Conservation (phyloP, 2,797 vertebrate species). For the Prunella strophiata region DNA sequence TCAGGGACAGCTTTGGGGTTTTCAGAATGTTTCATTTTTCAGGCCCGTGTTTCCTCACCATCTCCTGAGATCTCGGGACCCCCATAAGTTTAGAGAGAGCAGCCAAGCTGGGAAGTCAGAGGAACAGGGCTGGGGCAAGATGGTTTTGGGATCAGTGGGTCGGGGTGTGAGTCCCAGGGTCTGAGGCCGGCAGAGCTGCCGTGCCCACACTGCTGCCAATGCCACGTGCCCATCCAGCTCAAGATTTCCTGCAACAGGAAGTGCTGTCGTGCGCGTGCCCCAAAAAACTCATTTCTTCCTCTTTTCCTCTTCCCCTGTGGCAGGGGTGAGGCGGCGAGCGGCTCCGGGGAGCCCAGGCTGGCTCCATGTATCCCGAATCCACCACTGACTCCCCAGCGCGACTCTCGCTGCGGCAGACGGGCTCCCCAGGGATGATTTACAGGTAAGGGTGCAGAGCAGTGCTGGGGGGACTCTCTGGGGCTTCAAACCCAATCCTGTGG, state of each 20-base stretch:
- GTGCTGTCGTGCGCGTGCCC: neutral
- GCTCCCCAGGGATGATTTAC: conserved; percentile 99
- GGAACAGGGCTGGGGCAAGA: rapidly evolving
- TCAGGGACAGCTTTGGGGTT: neutral
- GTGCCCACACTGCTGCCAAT: rapidly evolving
- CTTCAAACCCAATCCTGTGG: neutral
- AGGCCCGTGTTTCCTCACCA: rapidly evolving
- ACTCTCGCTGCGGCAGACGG: conserved; percentile 93
- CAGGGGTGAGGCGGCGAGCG: conserved; percentile 45
- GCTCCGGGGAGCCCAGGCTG: conserved; percentile 68
- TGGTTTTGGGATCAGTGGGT: neutral
- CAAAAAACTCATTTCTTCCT: conserved; percentile 9
- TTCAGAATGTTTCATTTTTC: neutral
- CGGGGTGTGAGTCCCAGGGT: neutral
- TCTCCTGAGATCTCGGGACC: neutral
- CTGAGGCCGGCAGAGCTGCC: neutral
- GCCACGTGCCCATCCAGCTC: neutral
- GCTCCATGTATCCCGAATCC: conserved; percentile 99
- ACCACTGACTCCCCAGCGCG: conserved; percentile 97
- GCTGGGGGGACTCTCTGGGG: neutral
- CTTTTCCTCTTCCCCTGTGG: conserved; percentile 34
- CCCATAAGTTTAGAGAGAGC: neutral
- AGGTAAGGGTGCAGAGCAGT: conserved; percentile 77
- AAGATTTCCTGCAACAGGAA: neutral
- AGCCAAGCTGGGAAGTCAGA: neutral